Percentiles rank a stretch among this genome's conserved stretches.
These are phyloP conservation scores for Drosophila parvula DNA, from an alignment of 1,140 invertebrate species.

Conservation along the genomic window DNA sequence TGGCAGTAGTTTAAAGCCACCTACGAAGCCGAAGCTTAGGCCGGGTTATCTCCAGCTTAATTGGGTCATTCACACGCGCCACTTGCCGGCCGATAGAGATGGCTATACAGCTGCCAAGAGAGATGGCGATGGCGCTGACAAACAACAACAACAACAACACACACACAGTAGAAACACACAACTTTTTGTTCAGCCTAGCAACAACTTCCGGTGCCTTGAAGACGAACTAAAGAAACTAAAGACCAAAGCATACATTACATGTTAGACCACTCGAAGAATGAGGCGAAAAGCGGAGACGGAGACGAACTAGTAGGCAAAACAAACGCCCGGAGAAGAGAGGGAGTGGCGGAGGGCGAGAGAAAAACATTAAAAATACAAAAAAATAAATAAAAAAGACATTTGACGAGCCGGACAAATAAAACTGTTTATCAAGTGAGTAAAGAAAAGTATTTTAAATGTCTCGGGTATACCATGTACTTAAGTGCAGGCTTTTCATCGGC, in stretches of 20 bases:
- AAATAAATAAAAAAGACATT: constrained; percentile 31
- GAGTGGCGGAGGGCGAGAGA: not conserved
- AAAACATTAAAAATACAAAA: constrained; percentile 17
- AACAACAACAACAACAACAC: constrained; percentile 19
- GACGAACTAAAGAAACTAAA: constrained; percentile 42
- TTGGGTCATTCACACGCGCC: constrained; percentile 80
- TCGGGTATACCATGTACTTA: constrained; percentile 8
- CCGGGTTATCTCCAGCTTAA: constrained; percentile 67
- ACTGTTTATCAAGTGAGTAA: constrained; percentile 40
- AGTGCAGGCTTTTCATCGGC: constrained; percentile 2
- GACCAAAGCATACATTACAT: constrained; percentile 43
- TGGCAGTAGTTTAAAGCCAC: constrained; percentile 40
- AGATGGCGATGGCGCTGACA: constrained; percentile 31
- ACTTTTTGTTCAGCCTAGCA: constrained; percentile 47
- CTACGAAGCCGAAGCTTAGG: constrained; percentile 62
- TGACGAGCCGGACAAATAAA: constrained; percentile 34
- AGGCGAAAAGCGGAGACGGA: constrained; percentile 28
- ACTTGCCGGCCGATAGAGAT: constrained; percentile 46
- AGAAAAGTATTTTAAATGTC: constrained; percentile 32
- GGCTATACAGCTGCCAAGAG: constrained; percentile 23
- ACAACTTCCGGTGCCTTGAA: constrained; percentile 56
- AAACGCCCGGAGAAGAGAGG: constrained; percentile 12
- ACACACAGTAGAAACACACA: not conserved
- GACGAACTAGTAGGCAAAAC: constrained; percentile 31
- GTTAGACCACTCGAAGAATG: constrained; percentile 46